These are phyloP conservation scores for Esox niger DNA, from an alignment of 2,113 vertebrate species.

Conservation along the genomic window DNA sequence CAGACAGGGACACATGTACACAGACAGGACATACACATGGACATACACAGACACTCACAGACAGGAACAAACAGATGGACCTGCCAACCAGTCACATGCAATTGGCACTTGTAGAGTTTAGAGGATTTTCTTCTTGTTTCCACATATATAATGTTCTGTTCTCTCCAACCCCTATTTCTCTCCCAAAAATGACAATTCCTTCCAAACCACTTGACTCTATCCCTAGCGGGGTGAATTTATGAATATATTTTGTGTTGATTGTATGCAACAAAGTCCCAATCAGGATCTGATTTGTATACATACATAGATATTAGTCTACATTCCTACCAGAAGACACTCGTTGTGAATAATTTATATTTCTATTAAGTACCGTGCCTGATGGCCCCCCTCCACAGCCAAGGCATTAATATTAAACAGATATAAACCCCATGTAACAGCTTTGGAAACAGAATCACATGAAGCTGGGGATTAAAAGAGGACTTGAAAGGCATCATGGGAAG, in stretches of 20 bases:
- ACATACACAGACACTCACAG: neutral
- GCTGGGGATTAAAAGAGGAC: constrained; percentile 54
- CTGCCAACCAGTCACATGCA: neutral
- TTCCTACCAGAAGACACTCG: constrained; percentile 62
- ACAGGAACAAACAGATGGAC: neutral
- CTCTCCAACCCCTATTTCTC: constrained; percentile 10
- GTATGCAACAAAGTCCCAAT: constrained; percentile 58
- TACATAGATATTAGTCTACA: constrained; percentile 67
- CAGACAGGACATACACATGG: neutral
- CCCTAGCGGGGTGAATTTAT: constrained; percentile 57
- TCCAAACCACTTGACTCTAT: constrained; percentile 32
- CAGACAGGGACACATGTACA: constrained; percentile 1
- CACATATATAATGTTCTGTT: constrained; percentile 14
- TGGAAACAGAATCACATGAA: constrained; percentile 71
- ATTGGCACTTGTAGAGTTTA: neutral
- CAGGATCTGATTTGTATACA: constrained; percentile 75
- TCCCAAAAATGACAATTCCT: constrained; percentile 54
- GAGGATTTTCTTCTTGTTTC: constrained; percentile 24
- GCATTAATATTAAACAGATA: constrained; percentile 75
- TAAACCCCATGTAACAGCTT: constrained; percentile 66
- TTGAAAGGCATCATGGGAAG: constrained; percentile 50
- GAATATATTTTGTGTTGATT: constrained; percentile 65
- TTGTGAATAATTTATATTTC: constrained; percentile 75
- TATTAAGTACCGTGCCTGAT: constrained; percentile 62
- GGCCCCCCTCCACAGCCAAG: constrained; percentile 58